Evolutionary conservation across 2,888 invertebrate genomes (phyloP).

Genomic region (Andrena bicolor): DNA sequence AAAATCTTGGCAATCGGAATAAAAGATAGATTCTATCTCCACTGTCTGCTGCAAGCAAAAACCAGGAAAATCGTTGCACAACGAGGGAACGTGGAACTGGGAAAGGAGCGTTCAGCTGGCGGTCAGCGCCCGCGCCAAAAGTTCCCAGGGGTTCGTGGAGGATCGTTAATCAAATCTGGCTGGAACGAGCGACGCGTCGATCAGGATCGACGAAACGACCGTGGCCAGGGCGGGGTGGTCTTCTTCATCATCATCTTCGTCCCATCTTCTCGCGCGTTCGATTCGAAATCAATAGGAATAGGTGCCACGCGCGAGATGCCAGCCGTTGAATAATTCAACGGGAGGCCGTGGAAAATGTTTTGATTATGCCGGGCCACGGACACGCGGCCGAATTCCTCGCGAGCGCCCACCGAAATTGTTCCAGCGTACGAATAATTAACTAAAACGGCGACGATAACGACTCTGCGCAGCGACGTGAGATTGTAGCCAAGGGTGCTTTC

Average conservation of each 20-base stretch:
- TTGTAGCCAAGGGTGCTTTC: neutral
- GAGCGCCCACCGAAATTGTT: conserved; percentile 23
- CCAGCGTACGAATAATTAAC: conserved; percentile 37
- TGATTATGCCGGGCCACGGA: conserved; percentile 57
- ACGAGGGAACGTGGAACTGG: too few species aligned
- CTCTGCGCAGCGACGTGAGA: neutral
- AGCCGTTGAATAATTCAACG: conserved; percentile 65
- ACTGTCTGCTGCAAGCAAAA: too few species aligned
- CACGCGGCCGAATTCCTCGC: conserved; percentile 10
- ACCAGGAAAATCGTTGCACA: too few species aligned
- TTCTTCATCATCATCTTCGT: neutral
- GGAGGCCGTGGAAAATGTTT: conserved; percentile 57
- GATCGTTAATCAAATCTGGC: conserved; percentile 41
- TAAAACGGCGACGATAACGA: conserved; percentile 7
- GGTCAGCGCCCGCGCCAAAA: conserved; percentile 6
- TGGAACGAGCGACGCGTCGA: neutral
- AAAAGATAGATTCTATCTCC: too few species aligned
- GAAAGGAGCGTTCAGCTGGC: neutral
- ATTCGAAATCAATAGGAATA: conserved; percentile 57
- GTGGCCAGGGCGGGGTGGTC: neutral
- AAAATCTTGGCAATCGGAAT: too few species aligned
- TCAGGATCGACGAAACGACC: conserved; percentile 24
- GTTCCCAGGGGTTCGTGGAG: neutral
- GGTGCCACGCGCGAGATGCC: conserved; percentile 32
- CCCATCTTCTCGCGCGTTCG: conserved; percentile 21